Evolutionary conservation across 2,797 vertebrate species (phyloP), one percentile per base, ranked within the genome.

Genomic region (Tokudaia tokunoshimensis): DNA sequence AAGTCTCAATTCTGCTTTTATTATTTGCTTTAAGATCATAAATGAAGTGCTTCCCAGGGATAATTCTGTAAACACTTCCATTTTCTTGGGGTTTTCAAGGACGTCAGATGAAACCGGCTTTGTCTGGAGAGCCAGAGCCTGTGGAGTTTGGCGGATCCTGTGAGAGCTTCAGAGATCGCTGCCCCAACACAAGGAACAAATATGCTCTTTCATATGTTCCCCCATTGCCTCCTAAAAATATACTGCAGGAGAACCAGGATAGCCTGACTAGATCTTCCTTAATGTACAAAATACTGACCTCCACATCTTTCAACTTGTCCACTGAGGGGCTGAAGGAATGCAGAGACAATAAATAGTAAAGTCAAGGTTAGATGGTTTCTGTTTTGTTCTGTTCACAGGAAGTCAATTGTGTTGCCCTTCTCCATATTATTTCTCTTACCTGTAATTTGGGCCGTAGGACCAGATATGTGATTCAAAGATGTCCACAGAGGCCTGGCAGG

Each of bases 1-100:
- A 70, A 97, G 70, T 72, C 88, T 93, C 52, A 34, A 26, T 52
- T 52, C 95, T 87, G 90, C 70, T 95, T 92, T 85, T 84, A 67
- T 84, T 87, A 55, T 92, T 95, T 95, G 52, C 74, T 85, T 92
- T 89, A 96, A 84, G 52, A 92, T 85, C 76, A 47, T 79, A 85
- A 93, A n/a, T 57, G 34, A 94, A 92, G 29, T 52, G 65, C 93
- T 63, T 97, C 31, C 26, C 24, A 24, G 83, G 31, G 47, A n/a
- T 57, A 59, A 31, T 59, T 74, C 55, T 94, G 37, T 81, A 94
- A 96, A 89, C 41, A 96, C 72, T 59, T 79, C 92, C 20, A 79
- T 80, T 95, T 96, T 24, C 80, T 87, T 44, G 72, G 47, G 4
- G 31, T 20, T 91, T 84, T 82, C 67, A 95, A 92, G 92, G 74